phyloP scores from a whole-genome alignment of 2,888 invertebrate genomes.

The Ichneumoninae sp. region DNA sequence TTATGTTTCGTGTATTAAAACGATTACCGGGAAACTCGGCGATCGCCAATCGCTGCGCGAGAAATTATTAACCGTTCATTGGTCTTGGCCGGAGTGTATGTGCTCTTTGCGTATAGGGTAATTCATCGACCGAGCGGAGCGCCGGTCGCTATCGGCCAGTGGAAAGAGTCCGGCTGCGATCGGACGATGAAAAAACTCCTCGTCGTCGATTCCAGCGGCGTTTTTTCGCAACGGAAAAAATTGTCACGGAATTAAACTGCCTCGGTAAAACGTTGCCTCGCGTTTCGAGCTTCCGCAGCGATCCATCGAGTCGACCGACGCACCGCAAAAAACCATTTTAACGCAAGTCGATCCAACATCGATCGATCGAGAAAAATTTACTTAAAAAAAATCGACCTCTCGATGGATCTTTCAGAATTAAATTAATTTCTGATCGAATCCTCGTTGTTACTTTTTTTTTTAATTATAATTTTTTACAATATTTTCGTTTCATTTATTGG shows the following conservation, averaged over 20 bases:
- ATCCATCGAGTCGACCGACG: slow-evolving; percentile 6
- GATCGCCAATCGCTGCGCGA: slow-evolving; percentile 31
- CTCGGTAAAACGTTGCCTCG: slow-evolving; percentile 8
- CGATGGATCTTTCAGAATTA: not conserved
- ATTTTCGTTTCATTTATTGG: not conserved
- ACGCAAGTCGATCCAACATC: not conserved
- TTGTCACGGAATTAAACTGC: not conserved
- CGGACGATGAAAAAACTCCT: slow-evolving; percentile 37
- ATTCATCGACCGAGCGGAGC: slow-evolving; percentile 61
- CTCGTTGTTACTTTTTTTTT: not conserved
- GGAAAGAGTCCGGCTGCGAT: slow-evolving; percentile 55
- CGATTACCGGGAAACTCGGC: not conserved
- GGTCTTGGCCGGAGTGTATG: slow-evolving; percentile 48
- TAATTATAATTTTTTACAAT: not conserved
- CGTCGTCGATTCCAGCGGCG: not conserved
- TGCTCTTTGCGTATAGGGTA: slow-evolving; percentile 13
- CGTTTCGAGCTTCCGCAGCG: not conserved
- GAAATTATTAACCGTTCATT: slow-evolving; percentile 63
- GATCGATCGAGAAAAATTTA: not conserved
- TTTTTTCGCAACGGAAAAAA: not conserved
- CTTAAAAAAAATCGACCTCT: not conserved
- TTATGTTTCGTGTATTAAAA: slow-evolving; percentile 27
- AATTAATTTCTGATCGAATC: not conserved
- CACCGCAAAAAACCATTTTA: slow-evolving; percentile 12
- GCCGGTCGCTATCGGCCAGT: slow-evolving; percentile 49